Evolutionary conservation across 2,113 vertebrate genomes (phyloP), one percentile per base, ranked within the genome.

Genomic region (Channa maculata): DNA sequence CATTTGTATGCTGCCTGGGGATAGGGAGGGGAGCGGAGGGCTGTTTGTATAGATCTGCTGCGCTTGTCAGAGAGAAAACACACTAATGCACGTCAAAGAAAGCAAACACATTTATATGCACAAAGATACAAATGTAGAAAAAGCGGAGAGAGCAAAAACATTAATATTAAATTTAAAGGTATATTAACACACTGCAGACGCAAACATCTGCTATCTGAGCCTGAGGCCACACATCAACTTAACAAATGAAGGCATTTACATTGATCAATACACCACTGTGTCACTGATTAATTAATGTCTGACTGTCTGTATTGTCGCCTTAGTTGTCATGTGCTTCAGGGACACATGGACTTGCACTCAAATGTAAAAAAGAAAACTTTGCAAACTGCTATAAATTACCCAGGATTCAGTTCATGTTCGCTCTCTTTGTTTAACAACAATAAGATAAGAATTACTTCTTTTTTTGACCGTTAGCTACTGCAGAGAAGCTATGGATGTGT

Each of bases 1-100:
- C 64, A 75, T 80, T 83, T 89, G 82, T 67, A 58, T 65, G 12
- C 75, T 55, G 67, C 55, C 71, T 43, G 74, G 43, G 60, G 70
- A 62, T 3, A 33, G 5, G 14, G 43, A 6, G 1, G 46, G 62
- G 45, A 0, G 14, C 2, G 59, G 38, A 24, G 24, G 24, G 24
- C 24, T 24, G 65, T 39, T 45, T 73, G 45, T 65, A 71, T 65
- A 69, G 79, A 80, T 89, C 64, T 1, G 53, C 61, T 75, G 33
- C 54, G 51, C 44, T 60, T 60, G 66, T 65, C 62, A 68, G 46
- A 65, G 7, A 62, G 61, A 71, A 50, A 65, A 75, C 54, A 59
- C 39, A 81, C 3, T 54, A 60, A 75, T 52, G 48, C 12, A 63
- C 61, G 59, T 75, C 24, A 49, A 67, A 70, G 38, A 36, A 44